phyloP scores from a whole-genome alignment of 2,888 invertebrate genomes.

The Heliconius hortense region DNA sequence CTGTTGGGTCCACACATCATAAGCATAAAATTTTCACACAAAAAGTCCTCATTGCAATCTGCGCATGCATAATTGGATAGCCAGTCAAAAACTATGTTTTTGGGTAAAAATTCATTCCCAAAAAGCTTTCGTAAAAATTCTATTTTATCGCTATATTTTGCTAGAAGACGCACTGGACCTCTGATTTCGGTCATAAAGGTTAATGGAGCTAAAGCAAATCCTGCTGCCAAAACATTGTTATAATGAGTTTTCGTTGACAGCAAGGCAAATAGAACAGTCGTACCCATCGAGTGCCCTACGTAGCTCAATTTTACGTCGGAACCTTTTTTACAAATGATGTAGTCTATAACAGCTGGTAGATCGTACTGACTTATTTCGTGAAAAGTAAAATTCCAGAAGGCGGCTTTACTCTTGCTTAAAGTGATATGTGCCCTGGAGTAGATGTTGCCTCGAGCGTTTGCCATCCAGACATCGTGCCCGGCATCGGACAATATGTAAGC shows the following conservation, averaged over 20 bases:
- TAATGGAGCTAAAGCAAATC: conserved; percentile 52
- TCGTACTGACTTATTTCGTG: conserved; percentile 68
- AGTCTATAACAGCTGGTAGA: conserved; percentile 61
- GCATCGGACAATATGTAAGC: conserved; percentile 77
- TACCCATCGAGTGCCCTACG: conserved; percentile 71
- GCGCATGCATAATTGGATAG: conserved; percentile 85
- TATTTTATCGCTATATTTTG: conserved; percentile 84
- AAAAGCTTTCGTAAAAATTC: conserved; percentile 84
- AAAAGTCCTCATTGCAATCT: conserved; percentile 74
- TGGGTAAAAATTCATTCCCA: conserved; percentile 90
- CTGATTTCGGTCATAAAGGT: background rate
- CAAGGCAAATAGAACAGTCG: conserved; percentile 61
- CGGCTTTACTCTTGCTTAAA: background rate
- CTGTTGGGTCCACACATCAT: conserved; percentile 87
- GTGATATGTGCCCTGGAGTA: conserved; percentile 45
- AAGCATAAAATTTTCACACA: conserved; percentile 89
- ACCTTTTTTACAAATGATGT: conserved; percentile 55
- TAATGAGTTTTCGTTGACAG: conserved; percentile 58
- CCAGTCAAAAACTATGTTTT: conserved; percentile 82
- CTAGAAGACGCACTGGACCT: conserved; percentile 80
- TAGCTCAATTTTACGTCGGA: conserved; percentile 54
- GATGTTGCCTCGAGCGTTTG: conserved; percentile 71
- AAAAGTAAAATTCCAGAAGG: conserved; percentile 54
- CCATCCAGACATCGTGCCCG: conserved; percentile 84
- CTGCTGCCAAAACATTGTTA: conserved; percentile 60